Base-by-base conservation (phyloP, 2,888 invertebrate genomes). In the Xestobium rufovillosum region DNA sequence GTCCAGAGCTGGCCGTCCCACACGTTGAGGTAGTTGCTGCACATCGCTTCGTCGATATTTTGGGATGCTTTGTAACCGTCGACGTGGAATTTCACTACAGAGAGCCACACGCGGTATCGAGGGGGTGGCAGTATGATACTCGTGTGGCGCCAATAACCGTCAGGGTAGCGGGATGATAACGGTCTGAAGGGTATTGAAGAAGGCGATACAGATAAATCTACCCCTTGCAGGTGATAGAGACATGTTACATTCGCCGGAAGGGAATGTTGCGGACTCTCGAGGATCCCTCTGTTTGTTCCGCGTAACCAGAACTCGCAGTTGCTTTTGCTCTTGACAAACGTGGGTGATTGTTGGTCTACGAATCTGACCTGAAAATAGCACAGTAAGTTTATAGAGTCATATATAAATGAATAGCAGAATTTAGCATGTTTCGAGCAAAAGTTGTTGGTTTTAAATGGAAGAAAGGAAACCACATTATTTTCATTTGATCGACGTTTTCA, bases 201-300 rank as follows among this genome's bases (percentile, higher is more conserved):
- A 2, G 66, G 59, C 0, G 65, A 63, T 3, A 65, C 57, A 1
- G 73, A 69, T 12, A 75, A 72, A 60, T 76, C 77, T 52, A 76
- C 73, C 23, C 76, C 77, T 49, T 80, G 76, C 57, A 91, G 76
- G 60, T 88, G 87, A 61, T 90, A 91, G 13, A 88, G 73, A 59
- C 91, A 91, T 4, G 89, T 90, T 14, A 86, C 89, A 60, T 90
- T 90, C 1, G 87, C 83, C 0, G 90, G 83, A 45, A 91, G 65
- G 3, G 89, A 84, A 66, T 91, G 90, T 49, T 80, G 74, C 1
- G 90, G 89, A 56, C 85, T 87, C 52, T 87, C 83, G 31, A 89
- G 59, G 3, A 85, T 69, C n/a, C 89, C 89, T 34, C 78, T 78
- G 2, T 80, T 80, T 1, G 82, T 80, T 3, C 87, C 87, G 42